phyloP scores from a whole-genome alignment of 2,113 vertebrate genomes.

The Columba janthina region DNA sequence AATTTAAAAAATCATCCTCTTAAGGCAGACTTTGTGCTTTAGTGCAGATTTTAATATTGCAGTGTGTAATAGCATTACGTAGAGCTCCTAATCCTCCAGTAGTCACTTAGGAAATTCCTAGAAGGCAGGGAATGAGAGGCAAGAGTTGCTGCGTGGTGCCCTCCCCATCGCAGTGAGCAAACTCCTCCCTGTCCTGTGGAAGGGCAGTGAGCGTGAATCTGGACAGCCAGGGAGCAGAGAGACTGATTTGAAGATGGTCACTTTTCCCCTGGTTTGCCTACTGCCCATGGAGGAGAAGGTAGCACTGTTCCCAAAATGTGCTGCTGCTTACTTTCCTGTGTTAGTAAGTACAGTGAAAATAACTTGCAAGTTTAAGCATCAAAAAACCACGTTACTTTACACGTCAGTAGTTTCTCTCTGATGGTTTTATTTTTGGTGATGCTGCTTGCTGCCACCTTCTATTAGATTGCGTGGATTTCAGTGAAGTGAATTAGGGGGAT shows the following conservation, averaged over 20 bases:
- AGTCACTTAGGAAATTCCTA: conserved; percentile 45
- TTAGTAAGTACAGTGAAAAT: background rate
- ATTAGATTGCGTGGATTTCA: background rate
- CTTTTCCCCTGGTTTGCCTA: background rate
- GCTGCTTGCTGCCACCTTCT: background rate
- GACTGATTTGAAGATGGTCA: background rate
- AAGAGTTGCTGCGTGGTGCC: fast-evolving
- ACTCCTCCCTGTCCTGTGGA: background rate
- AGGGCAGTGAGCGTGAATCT: fast-evolving
- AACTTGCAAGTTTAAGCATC: background rate
- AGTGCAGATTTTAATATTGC: background rate
- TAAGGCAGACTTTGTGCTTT: background rate
- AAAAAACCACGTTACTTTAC: background rate
- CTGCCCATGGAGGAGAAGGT: background rate
- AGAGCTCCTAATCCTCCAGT: background rate
- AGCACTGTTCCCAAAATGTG: background rate
- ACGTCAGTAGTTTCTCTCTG: background rate
- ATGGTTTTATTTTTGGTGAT: conserved; percentile 13
- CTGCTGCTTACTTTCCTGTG: background rate
- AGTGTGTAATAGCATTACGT: conserved; percentile 33
- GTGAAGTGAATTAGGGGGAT: background rate
- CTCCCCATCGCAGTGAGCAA: background rate
- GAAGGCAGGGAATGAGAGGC: conserved; percentile 20
- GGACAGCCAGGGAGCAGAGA: background rate
- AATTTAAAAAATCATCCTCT: background rate